Base-by-base conservation (phyloP, 2,888 invertebrate genomes). In the Andrena camellia region DNA sequence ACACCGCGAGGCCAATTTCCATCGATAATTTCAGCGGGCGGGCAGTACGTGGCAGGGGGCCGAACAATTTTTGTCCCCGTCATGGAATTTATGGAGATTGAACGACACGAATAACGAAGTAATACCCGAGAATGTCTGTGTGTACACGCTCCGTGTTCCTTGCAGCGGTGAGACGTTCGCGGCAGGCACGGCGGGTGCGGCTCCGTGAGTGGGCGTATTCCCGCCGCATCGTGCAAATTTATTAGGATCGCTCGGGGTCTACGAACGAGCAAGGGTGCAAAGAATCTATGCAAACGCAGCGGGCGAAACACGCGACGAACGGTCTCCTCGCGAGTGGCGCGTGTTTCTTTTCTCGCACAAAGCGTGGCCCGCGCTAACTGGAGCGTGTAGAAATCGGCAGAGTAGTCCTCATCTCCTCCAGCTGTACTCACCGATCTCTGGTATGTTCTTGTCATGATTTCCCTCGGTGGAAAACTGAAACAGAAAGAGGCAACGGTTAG, bases 401-500 rank as follows among this genome's bases (percentile, higher is more conserved):
- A 63, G 20, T 72, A 63, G 75, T 63, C 52, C 33, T 17, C 42
- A 17, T 42, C 42, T 42, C 42, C 42, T 70, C 78, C 75, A 73
- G 67, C 78, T 77, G 74, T 89, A 95, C 95, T 95, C 94, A 96
- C 96, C 95, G 92, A 95, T 94, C 93, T 95, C 95, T 91, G 95
- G 95, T 91, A 94, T 94, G 88, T 94, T 95, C 93, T 94, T 95
- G 95, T 95, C 96, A 95, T 95, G 95, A 95, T 95, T 95, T 94
- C 94, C 95, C 95, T 95, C 95, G 95, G 95, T 95, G 90, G 95
- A 95, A 93, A 95, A 95, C 96, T 95, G 94, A 73, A 95, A 95
- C 86, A 93, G 87, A 92, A 92, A 89, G 79, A 7, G 29, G 7
- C 50, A 60, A 23, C 23, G 8, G 23, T 62, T 29, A 50, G 52